A percentile compares a stretch with the other conserved stretches of the same genome.
These are phyloP conservation scores for Falco concolor DNA, from an alignment of 2,797 vertebrate genomes.

Conservation along the genomic window DNA sequence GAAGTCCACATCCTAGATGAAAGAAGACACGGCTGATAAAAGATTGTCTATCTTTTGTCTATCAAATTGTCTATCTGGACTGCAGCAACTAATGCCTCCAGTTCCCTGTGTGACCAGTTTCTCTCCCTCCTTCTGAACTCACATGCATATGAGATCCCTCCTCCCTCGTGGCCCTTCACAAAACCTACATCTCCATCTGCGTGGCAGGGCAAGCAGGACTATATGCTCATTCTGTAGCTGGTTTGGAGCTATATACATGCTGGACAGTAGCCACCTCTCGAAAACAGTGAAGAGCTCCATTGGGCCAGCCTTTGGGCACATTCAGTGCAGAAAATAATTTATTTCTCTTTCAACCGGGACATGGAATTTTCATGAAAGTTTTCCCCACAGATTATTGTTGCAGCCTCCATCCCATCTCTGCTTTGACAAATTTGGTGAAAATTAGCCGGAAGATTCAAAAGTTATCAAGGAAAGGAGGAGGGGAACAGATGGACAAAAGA, in stretches of 20 bases:
- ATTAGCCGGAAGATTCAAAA: constrained; percentile 45
- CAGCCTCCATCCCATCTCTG: neutral
- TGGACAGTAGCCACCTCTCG: neutral
- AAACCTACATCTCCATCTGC: neutral
- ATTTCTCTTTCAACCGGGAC: neutral
- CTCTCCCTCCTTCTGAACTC: neutral
- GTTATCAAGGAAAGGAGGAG: constrained; percentile 34
- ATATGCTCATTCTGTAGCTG: neutral
- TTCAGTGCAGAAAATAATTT: neutral
- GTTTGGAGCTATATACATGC: neutral
- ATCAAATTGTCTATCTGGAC: neutral
- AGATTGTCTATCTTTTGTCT: neutral
- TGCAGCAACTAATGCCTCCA: neutral
- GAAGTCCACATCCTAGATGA: neutral
- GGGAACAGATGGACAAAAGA: constrained; percentile 42
- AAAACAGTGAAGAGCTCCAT: neutral
- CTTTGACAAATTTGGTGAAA: constrained; percentile 5
- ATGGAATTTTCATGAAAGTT: neutral
- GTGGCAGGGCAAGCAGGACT: neutral
- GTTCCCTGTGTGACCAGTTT: neutral
- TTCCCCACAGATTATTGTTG: neutral
- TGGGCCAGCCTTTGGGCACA: neutral
- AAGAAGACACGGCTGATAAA: neutral
- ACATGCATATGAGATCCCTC: accelerated
- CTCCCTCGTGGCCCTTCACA: neutral